phyloP scores from a whole-genome alignment of 2,797 vertebrate species.

The Diplodus puntazzo region DNA sequence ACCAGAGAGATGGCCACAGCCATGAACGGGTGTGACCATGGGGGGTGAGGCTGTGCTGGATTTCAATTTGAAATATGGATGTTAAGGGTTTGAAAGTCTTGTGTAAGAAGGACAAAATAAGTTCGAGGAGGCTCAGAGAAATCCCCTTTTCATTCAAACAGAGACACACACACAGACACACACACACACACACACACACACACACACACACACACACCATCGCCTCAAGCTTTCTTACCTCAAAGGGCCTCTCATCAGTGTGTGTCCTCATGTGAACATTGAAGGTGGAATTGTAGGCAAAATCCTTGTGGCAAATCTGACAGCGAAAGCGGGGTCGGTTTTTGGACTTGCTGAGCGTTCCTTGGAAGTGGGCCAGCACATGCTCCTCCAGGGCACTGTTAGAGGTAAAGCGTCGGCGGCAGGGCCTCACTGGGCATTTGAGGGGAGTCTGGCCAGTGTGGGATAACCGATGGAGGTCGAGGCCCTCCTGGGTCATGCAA shows the following conservation, averaged over 20 bases:
- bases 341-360: conserved; percentile 78
- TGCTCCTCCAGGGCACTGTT: conserved; percentile 84
- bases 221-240: conserved; percentile 71
- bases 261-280: conserved; percentile 88
- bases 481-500: conserved; percentile 88
- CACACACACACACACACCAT: not conserved
- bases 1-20: conserved; percentile 40
- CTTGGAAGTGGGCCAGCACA: conserved; percentile 84
- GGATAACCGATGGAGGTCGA: conserved; percentile 87
- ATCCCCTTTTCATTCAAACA: conserved; percentile 12
- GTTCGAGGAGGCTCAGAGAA: conserved; percentile 19
- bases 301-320: conserved; percentile 85
- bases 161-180: conserved; percentile 7
- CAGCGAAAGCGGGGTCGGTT: conserved; percentile 82
- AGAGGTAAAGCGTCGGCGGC: conserved; percentile 86
- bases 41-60: conserved; percentile 13
- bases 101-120: conserved; percentile 17
- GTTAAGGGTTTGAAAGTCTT: conserved; percentile 29
- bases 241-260: conserved; percentile 88
- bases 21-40: conserved; percentile 38
- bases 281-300: conserved; percentile 88
- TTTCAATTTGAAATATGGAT: conserved; percentile 49
- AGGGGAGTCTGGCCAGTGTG: conserved; percentile 89
- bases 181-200: not conserved
- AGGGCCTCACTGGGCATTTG: conserved; percentile 86